These are phyloP conservation scores for Drosophila ananassae DNA, from an alignment of 1,140 invertebrate species.

Conservation along the genomic window DNA sequence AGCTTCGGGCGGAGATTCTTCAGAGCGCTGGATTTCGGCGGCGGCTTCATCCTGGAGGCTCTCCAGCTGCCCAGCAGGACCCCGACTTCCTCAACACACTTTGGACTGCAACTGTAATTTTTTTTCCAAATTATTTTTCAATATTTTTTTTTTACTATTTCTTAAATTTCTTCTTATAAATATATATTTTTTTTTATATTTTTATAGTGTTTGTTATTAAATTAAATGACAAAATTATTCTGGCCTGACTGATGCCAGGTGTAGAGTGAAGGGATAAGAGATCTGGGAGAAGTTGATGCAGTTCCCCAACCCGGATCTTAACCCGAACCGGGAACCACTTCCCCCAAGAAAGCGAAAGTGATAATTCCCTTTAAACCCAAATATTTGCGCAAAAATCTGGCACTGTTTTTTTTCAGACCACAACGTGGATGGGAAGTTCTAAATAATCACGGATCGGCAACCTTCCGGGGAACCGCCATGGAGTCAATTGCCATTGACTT, in stretches of 20 bases:
- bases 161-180: neutral
- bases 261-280: neutral
- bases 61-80: neutral
- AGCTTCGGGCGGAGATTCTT: conserved; percentile 12
- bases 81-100: neutral
- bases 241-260: conserved; percentile 10
- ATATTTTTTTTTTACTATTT: neutral
- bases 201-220: neutral
- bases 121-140: neutral
- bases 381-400: conserved; percentile 25
- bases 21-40: neutral
- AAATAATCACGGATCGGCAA: conserved; percentile 21
- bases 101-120: conserved; percentile 35
- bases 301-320: neutral
- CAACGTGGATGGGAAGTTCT: conserved; percentile 29
- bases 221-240: conserved; percentile 9
- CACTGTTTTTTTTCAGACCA: neutral
- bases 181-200: neutral
- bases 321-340: conserved; percentile 13
- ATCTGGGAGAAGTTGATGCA: neutral
- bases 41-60: conserved; percentile 15
- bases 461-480: conserved; percentile 22
- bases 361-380: conserved; percentile 59
- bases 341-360: conserved; percentile 60
- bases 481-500: conserved; percentile 69